phyloP scores from a whole-genome alignment of 2,888 invertebrate genomes.

The Acronicta alni region DNA sequence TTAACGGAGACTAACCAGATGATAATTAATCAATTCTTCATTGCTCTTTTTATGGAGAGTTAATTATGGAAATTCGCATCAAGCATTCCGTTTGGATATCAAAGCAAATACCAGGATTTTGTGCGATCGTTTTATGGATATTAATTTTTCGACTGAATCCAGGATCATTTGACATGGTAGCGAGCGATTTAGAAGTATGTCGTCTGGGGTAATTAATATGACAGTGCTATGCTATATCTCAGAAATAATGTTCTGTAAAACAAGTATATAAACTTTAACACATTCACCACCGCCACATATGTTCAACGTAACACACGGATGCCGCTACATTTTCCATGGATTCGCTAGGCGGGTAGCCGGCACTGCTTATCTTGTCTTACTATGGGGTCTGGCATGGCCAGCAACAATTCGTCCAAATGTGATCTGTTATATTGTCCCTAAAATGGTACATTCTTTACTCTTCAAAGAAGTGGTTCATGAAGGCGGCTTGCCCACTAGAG shows the following conservation, averaged over 20 bases:
- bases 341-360: too few relatives aligned
- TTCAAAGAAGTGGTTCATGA: too few relatives aligned
- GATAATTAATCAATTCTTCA: constrained; percentile 32
- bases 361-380: too few relatives aligned
- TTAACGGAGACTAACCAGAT: constrained; percentile 10
- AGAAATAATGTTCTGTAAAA: too few relatives aligned
- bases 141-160: constrained; percentile 3
- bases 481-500: too few relatives aligned
- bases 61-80: constrained; percentile 29
- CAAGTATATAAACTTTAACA: neutral
- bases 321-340: too few relatives aligned
- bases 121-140: constrained; percentile 15
- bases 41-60: constrained; percentile 33
- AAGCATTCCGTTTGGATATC: constrained; percentile 18
- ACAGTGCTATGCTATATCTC: neutral
- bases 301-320: too few relatives aligned
- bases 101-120: constrained; percentile 24
- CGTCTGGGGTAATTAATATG: constrained; percentile 15
- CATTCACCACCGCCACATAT: too few relatives aligned
- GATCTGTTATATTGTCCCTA: too few relatives aligned
- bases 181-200: constrained; percentile 17
- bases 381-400: too few relatives aligned
- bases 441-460: too few relatives aligned
- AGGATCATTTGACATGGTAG: constrained; percentile 12
- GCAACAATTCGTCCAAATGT: too few relatives aligned